Base-by-base conservation (phyloP, 2,888 invertebrate species). In the Tromatobia lineatoria region DNA sequence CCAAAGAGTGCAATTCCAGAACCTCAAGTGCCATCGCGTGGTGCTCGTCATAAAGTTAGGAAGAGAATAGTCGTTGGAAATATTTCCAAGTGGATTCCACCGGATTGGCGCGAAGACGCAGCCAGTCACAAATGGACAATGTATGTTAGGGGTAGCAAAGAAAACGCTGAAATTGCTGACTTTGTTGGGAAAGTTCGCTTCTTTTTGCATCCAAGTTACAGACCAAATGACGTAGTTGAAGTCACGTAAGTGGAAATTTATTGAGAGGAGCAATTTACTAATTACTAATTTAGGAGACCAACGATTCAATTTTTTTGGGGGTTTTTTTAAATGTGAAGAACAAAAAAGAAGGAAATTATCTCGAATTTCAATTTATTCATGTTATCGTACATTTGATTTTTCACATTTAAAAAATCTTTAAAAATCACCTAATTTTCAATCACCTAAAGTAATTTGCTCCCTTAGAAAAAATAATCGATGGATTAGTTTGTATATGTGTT, bases 71-170 rank as follows among this genome's bases (percentile, higher is more conserved):
- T 95, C 29, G 94, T 95, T 75, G 95, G 97, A 0, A 98, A 98
- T 94, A 97, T 98, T 3, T 98, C 98, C 0, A 97, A 97, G 91
- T 98, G 96, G 95, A 96, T 97, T 34, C 96, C 96, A 0, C 95
- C 96, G 0, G 95, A 97, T 89, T 96, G 96, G 25, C 94, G 95
- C 38, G 95, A 95, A 42, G 96, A 96, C 91, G 95, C 95, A 25
- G 96, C 97, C 0, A 97, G 97, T 8, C 98, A 98, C 94, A 98
- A 98, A 93, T 98, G 98, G 98, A 96, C 98, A 94, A 95, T 98
- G 78, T 98, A 98, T 94, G 96, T 98, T 1, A 95, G 97, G 88
- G 96, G 96, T 0, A 95, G 96, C 75, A 94, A 95, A 81, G 95
- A 95, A 34, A 94, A 94, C 84, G 95, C 95, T 29, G 95, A 95